Base-by-base conservation (phyloP, 2,888 invertebrate genomes). In the Rhamphomyia laevipes region DNA sequence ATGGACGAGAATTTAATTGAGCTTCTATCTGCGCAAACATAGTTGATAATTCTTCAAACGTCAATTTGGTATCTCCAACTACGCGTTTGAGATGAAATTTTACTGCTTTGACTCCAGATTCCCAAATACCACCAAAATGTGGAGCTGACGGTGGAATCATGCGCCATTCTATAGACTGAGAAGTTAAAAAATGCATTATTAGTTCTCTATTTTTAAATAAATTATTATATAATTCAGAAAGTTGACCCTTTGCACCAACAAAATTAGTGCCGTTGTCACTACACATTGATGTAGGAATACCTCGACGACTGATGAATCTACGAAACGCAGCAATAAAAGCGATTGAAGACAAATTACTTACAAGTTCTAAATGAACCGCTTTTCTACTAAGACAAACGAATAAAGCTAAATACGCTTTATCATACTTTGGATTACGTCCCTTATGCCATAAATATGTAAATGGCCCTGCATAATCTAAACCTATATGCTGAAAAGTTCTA, bases 41-140 rank as follows among this genome's bases (percentile, higher is more conserved):
- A n/a, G n/a, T n/a, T n/a, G n/a, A n/a, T n/a, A n/a, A n/a, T n/a
- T n/a, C n/a, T n/a, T n/a, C n/a, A n/a, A n/a, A n/a, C n/a, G n/a
- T 59, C 9, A 61, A 46, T 13, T 38, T 51, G 11, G 40, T 13
- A 12, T 53, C 49, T 7, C 59, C 58, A 11, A 60, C 43, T 3
- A 57, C 49, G 15, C 57, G 46, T 16, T n/a, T 50, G 10, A 63
- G 46, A 45, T 61, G 62, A 47, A 46, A 50, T 48, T 63, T 64
- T 11, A 57, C 51, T 2, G 55, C 54, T 46, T 59, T 59, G 2
- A 63, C 57, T 9, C 55, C 57, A 5, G 59, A 55, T 47, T 64
- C 63, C 59, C 60, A 62, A 9, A 61, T 38, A 5, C 62, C 61
- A 6, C 63, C 60, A 45, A 58, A 58, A 48, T 63, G 59, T 2